These are phyloP conservation scores for Diadegma fenestrale DNA, from an alignment of 2,888 invertebrate genomes.

Conservation along the genomic window DNA sequence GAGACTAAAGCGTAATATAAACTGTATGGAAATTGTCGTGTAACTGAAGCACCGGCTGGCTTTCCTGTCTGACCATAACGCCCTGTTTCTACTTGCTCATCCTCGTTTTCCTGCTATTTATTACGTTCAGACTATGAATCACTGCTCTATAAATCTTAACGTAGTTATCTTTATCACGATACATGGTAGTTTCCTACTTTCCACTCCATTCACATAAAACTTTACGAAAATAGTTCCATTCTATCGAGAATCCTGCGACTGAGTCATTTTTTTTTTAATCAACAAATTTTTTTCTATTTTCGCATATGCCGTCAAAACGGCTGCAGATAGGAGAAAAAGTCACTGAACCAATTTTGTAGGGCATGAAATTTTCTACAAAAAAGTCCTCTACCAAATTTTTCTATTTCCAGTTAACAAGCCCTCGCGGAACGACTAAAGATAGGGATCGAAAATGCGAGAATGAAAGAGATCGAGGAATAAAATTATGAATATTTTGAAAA, in stretches of 20 bases:
- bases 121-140: slow-evolving; percentile 36
- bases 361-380: not conserved
- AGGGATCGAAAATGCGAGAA: not conserved
- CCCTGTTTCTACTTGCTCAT: slow-evolving; percentile 42
- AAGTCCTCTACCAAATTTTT: not conserved
- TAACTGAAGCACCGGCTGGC: slow-evolving; percentile 7
- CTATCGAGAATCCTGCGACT: not conserved
- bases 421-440: not conserved
- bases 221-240: not conserved
- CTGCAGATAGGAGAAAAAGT: not conserved
- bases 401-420: not conserved
- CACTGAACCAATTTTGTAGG: not conserved
- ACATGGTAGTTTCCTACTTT: not conserved
- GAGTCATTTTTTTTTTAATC: not conserved
- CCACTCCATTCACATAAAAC: not conserved
- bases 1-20: slow-evolving; percentile 32
- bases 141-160: slow-evolving; percentile 19
- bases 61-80: slow-evolving; percentile 50
- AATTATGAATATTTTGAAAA: not conserved
- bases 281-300: not conserved
- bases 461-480: not conserved
- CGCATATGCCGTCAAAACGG: not conserved
- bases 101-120: slow-evolving; percentile 12
- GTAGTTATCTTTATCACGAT: not conserved
- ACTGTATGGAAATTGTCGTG: slow-evolving; percentile 45